Evolutionary conservation across 1,140 invertebrate genomes (phyloP), one percentile per base, ranked within the genome.

Genomic region (Lepidurus packardi): DNA sequence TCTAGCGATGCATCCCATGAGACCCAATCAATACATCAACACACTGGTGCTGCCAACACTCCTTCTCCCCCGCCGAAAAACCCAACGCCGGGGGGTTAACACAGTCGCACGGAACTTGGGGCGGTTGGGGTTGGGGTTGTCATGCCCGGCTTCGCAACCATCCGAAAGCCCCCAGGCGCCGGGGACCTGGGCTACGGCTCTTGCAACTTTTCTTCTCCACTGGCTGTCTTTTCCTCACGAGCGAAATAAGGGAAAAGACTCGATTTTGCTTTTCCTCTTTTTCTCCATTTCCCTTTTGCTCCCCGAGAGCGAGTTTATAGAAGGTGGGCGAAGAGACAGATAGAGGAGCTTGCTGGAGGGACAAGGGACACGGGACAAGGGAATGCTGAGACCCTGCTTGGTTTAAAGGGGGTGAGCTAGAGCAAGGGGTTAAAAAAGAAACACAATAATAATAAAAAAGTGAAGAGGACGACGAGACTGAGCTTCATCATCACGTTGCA

Each of bases 21-120:
- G 53, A 65, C 53, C n/a, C 53, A 65, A 65, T 65, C 53, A 65
- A 65, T 65, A 65, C 53, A 65, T 65, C 53, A 65, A 65, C 53
- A 65, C 53, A 65, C 53, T 65, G 16, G 53, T 65, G 53, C 53
- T 65, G 53, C 53, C 53, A 65, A 65, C 53, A 65, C 53, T 65
- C 53, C 16, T 65, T n/a, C 53, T 65, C 8, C 21, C 53, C 53
- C 16, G 21, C 16, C 16, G 53, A 65, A 47, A 65, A 13, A 65
- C 53, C 53, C 53, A 65, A 65, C 53, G 16, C 53, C 6, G 8
- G 53, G 53, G 53, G 13, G 16, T 65, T 16, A 65, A 65, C 53
- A 65, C 16, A 65, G 53, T 65, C 53, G 53, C 53, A 65, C 16
- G 53, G 53, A 65, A 65, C 53, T 16, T 9, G 13, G 53, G 21